Conservation (phyloP, 2,888 invertebrate genomes). For the Adelphocoris suturalis region DNA sequence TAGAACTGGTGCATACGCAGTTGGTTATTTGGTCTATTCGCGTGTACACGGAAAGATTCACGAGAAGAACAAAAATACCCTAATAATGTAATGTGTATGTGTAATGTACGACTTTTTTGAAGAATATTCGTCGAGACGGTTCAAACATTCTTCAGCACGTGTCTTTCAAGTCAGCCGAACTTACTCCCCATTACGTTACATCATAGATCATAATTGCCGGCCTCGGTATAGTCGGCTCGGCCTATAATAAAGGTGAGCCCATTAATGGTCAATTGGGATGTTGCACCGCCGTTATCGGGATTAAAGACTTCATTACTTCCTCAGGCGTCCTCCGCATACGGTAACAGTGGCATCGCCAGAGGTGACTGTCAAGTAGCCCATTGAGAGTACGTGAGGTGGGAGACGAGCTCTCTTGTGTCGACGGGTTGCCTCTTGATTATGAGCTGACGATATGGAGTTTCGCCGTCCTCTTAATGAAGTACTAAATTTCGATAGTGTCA, state of each 20-base stretch:
- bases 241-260: neutral
- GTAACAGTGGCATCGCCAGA: constrained; percentile 1
- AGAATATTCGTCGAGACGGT: neutral
- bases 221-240: neutral
- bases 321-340: neutral
- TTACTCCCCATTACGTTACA: neutral
- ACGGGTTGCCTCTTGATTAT: constrained; percentile 1
- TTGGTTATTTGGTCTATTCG: too few species aligned
- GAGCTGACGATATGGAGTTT: neutral
- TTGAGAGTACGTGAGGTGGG: constrained; percentile 1
- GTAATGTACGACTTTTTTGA: neutral
- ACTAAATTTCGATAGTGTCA: too few species aligned
- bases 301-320: constrained; percentile 26
- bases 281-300: constrained; percentile 13
- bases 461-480: too few species aligned
- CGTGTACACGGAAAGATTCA: too few species aligned
- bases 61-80: too few species aligned
- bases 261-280: constrained; percentile 7
- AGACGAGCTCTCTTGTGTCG: neutral
- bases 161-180: neutral
- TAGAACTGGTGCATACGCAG: too few species aligned
- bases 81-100: too few species aligned
- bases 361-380: constrained; percentile 10
- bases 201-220: constrained; percentile 19
- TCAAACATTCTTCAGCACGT: neutral